phyloP scores from a whole-genome alignment of 2,797 vertebrate genomes.

The Urophycis tenuis region DNA sequence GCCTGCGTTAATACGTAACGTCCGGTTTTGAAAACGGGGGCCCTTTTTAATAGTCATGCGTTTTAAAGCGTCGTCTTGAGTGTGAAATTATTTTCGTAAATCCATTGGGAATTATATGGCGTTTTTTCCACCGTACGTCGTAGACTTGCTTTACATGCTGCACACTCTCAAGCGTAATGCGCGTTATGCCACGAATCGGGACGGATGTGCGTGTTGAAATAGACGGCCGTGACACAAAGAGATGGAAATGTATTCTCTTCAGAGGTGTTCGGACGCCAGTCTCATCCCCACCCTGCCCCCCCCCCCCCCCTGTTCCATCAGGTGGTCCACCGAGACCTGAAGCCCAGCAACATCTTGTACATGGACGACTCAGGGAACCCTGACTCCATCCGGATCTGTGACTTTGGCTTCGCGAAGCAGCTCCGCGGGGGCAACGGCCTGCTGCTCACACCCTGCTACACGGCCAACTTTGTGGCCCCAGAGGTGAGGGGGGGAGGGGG shows the following conservation, averaged over 20 bases:
- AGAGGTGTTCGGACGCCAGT: neutral
- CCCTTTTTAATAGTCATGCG: neutral
- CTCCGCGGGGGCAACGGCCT: slow-evolving; percentile 90
- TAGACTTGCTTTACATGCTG: neutral
- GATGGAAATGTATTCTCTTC: neutral
- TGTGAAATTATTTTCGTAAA: neutral
- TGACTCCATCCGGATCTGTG: slow-evolving; percentile 95
- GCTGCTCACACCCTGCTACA: slow-evolving; percentile 94
- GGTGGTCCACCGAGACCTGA: slow-evolving; percentile 97
- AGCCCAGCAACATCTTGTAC: slow-evolving; percentile 97
- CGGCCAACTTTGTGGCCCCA: slow-evolving; percentile 96
- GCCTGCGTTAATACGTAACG: neutral
- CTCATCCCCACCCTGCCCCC: neutral
- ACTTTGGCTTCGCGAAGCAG: slow-evolving; percentile 97
- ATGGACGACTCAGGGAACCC: slow-evolving; percentile 93
- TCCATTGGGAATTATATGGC: neutral
- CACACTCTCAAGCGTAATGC: neutral
- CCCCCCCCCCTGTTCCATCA: slow-evolving; percentile 36
- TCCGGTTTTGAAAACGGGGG: neutral
- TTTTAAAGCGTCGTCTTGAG: neutral
- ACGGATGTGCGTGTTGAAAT: neutral
- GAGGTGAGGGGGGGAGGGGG: slow-evolving; percentile 74
- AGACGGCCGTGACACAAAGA: neutral
- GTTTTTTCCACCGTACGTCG: neutral
- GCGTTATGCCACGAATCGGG: neutral